Percentiles rank a stretch among this genome's conserved stretches.
Evolutionary conservation across 2,797 vertebrate genomes (phyloP).

Genomic region (Enteromius viviparus): DNA sequence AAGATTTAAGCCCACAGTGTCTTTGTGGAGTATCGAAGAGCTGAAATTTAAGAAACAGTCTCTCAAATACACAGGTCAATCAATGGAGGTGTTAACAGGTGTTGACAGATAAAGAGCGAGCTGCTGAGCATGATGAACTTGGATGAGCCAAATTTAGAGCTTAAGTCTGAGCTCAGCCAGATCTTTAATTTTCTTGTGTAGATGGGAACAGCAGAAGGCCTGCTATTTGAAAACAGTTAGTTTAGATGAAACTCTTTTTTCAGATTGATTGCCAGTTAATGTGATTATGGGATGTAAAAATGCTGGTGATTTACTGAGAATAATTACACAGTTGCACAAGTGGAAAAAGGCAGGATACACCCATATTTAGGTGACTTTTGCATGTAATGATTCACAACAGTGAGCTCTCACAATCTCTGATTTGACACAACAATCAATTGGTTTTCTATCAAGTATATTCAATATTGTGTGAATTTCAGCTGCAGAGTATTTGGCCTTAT

Average conservation of each 20-base stretch:
- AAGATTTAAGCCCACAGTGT: not conserved
- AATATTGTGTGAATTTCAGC: not conserved
- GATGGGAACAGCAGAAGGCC: not conserved
- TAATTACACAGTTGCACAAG: not conserved
- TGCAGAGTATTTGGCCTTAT: not conserved
- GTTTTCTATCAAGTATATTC: not conserved
- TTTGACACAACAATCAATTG: not conserved
- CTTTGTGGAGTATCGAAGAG: not conserved
- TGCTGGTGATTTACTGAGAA: not conserved
- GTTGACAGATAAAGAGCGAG: not conserved
- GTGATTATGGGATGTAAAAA: not conserved
- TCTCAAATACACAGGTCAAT: not conserved
- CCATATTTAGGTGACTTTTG: not conserved
- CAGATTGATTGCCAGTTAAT: not conserved
- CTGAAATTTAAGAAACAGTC: not conserved
- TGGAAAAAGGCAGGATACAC: not conserved
- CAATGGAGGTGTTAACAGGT: constrained; percentile 9
- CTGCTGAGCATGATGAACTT: not conserved
- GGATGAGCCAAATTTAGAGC: not conserved
- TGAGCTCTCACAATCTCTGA: not conserved
- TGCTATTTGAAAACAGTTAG: not conserved
- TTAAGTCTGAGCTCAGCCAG: constrained; percentile 21
- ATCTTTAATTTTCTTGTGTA: constrained; percentile 4
- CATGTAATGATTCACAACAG: not conserved
- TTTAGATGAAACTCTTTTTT: not conserved